These are phyloP conservation scores for Aurelia coerulea DNA, from an alignment of 30 jellyfish, hydroid and myxozoan species.

Conservation along the genomic window DNA sequence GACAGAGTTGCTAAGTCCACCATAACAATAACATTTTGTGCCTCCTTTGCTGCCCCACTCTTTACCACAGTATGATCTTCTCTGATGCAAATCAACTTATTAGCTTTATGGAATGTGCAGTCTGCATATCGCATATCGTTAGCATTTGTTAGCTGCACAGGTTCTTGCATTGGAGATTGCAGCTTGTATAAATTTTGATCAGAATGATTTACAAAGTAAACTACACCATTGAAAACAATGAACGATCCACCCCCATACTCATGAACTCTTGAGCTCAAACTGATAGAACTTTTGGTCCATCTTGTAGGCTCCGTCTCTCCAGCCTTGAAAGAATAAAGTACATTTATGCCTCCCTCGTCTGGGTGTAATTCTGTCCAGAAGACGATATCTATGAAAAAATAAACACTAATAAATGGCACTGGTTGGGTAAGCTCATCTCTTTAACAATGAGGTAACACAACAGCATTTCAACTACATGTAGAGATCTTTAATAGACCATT, in stretches of 20 bases:
- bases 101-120: slow-evolving; percentile 52
- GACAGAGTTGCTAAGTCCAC: slow-evolving; percentile 56
- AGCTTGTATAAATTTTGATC: slow-evolving; percentile 63
- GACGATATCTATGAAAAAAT: slow-evolving; percentile 49
- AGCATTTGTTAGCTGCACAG: slow-evolving; percentile 41
- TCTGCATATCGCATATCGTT: slow-evolving; percentile 84
- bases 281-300: slow-evolving; percentile 66
- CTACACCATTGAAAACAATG: slow-evolving; percentile 64
- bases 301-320: slow-evolving; percentile 46
- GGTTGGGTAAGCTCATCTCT: too few species aligned
- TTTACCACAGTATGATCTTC: slow-evolving; percentile 85
- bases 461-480: too few species aligned
- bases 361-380: slow-evolving; percentile 93
- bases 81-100: slow-evolving; percentile 70
- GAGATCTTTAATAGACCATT: too few species aligned
- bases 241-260: slow-evolving; percentile 95
- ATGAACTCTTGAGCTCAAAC: slow-evolving; percentile 74
- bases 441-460: too few species aligned
- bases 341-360: slow-evolving; percentile 76
- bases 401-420: background rate
- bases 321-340: slow-evolving; percentile 54
- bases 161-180: slow-evolving; percentile 34
- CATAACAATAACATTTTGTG: slow-evolving; percentile 60
- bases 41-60: slow-evolving; percentile 66
- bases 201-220: slow-evolving; percentile 70